Conservation (phyloP, 1,140 invertebrate genomes). For the Agrilus planipennis region DNA sequence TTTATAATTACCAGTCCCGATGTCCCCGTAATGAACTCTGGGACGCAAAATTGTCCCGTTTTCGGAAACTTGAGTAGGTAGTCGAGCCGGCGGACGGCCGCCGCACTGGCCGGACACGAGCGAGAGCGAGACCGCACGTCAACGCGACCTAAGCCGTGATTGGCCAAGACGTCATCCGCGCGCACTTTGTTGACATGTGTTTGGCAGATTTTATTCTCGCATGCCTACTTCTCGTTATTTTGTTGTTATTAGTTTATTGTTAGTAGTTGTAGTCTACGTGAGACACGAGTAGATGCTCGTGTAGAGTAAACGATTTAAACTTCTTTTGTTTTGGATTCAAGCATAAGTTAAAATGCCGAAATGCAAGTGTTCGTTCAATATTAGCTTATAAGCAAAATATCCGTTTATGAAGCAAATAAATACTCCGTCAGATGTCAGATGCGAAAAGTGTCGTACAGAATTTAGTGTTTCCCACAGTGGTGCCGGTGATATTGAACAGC, state of each 20-base stretch:
- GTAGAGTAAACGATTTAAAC: too few species aligned
- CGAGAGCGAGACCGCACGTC: background rate
- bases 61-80: background rate
- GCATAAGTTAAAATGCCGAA: too few species aligned
- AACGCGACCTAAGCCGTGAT: too few species aligned
- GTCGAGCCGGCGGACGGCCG: too few species aligned
- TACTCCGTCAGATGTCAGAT: conserved; percentile 23
- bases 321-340: conserved; percentile 6
- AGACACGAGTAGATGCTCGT: too few species aligned
- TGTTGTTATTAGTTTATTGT: too few species aligned
- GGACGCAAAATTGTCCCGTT: conserved; percentile 6
- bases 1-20: conserved; percentile 3
- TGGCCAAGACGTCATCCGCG: too few species aligned
- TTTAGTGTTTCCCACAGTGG: conserved; percentile 27
- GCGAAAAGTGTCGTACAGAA: conserved; percentile 28
- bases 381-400: conserved; percentile 14
- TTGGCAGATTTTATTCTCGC: too few species aligned
- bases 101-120: background rate
- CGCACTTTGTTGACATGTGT: too few species aligned
- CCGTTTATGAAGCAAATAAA: conserved; percentile 22
- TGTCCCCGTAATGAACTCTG: conserved; percentile 2
- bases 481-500: conserved; percentile 28
- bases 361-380: conserved; percentile 18
- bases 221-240: too few species aligned
- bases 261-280: too few species aligned